A percentile compares a stretch with the other conserved stretches of the same genome.
Evolutionary conservation across 2,888 invertebrate species (phyloP).

Genomic region (Lasioglossum oenotherae): DNA sequence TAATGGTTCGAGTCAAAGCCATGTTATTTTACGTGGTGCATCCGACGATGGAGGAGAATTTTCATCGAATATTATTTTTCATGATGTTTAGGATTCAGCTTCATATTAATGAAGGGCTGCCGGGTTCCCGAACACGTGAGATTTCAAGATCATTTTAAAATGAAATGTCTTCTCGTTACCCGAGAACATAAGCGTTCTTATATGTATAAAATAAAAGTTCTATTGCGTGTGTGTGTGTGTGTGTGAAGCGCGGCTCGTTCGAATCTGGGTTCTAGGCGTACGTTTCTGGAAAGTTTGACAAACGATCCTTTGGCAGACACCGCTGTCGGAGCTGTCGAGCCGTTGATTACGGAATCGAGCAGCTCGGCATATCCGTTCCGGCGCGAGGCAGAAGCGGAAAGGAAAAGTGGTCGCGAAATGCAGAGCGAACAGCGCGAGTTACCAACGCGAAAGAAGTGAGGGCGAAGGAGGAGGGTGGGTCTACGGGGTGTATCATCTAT

Average conservation of each 20-base stretch:
- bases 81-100: too few relatives aligned
- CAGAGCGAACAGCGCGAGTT: conserved; percentile 55
- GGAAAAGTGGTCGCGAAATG: conserved; percentile 43
- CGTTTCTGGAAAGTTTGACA: conserved; percentile 34
- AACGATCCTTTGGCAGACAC: conserved; percentile 47
- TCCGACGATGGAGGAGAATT: too few relatives aligned
- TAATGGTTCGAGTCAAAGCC: too few relatives aligned
- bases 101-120: too few relatives aligned
- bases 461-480: conserved; percentile 13
- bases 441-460: conserved; percentile 47
- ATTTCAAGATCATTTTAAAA: background rate
- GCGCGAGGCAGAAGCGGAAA: conserved; percentile 19
- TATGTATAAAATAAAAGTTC: background rate
- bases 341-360: conserved; percentile 49
- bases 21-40: too few relatives aligned
- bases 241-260: background rate
- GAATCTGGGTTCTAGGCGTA: background rate
- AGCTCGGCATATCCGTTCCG: background rate
- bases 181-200: background rate
- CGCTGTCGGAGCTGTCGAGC: conserved; percentile 39
- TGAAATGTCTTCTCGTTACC: background rate
- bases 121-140: too few relatives aligned
- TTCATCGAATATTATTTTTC: too few relatives aligned
- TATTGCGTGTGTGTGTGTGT: too few relatives aligned
- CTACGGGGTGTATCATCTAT: conserved; percentile 71